phyloP scores from a whole-genome alignment of 1,140 invertebrate species.

The Camponotus pennsylvanicus region DNA sequence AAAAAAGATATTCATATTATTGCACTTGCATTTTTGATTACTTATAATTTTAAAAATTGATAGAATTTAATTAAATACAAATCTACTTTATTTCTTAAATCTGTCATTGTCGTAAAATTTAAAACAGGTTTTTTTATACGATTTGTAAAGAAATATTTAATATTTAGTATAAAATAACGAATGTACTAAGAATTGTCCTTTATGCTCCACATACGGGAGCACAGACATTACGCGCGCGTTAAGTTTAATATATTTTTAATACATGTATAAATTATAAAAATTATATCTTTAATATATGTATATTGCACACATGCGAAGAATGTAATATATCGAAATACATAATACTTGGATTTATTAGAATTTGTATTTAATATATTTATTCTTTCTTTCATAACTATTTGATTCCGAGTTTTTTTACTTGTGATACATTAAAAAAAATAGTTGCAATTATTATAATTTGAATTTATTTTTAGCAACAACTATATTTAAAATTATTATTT shows the following conservation, averaged over 20 bases:
- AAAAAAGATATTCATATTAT: not conserved
- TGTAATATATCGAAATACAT: not conserved
- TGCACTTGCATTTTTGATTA: not conserved
- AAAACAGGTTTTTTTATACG: not conserved
- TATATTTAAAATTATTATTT: too few species aligned
- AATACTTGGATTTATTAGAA: not conserved
- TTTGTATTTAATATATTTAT: too few species aligned
- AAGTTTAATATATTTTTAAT: too few species aligned
- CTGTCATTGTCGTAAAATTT: not conserved
- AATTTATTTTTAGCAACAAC: too few species aligned
- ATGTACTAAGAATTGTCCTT: not conserved
- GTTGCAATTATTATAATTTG: too few species aligned
- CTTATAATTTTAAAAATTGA: not conserved
- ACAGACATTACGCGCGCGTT: not conserved
- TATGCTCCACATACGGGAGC: not conserved
- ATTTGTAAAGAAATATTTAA: not conserved
- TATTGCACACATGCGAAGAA: not conserved
- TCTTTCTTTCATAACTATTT: not conserved
- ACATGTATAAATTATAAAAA: not conserved
- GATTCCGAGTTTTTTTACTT: not conserved
- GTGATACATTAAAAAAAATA: too few species aligned
- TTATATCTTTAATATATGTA: not conserved
- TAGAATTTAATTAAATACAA: not conserved
- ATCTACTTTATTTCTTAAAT: not conserved
- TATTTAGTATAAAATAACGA: not conserved